Percentiles rank a stretch among this genome's conserved stretches.
Evolutionary conservation across 2,113 vertebrate genomes (phyloP).

Genomic region (Pyrgilauda ruficollis): DNA sequence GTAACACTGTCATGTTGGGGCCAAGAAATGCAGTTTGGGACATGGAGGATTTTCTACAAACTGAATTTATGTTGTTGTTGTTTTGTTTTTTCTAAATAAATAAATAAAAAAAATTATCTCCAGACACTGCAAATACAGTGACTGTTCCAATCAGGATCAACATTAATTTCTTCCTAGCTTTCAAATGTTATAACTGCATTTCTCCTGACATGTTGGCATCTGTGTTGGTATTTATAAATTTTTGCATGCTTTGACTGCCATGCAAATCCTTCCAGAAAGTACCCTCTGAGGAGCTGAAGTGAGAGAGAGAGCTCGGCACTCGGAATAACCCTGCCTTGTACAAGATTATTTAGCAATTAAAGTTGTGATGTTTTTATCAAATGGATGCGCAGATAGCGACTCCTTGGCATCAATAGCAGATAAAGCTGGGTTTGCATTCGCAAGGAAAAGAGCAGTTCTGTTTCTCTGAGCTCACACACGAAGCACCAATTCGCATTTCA

Average conservation of each 20-base stretch:
- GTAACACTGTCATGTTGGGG: background rate
- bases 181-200: slow-evolving; percentile 27
- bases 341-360: slow-evolving; percentile 38
- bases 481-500: background rate
- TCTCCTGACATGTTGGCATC: slow-evolving; percentile 53
- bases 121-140: background rate
- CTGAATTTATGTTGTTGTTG: background rate
- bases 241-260: slow-evolving; percentile 50
- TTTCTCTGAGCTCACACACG: background rate
- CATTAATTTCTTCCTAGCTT: slow-evolving; percentile 48
- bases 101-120: background rate
- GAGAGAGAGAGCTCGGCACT: slow-evolving; percentile 18
- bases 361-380: slow-evolving; percentile 8
- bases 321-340: background rate
- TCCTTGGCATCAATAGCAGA: background rate
- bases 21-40: slow-evolving; percentile 10
- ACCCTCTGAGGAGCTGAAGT: slow-evolving; percentile 39
- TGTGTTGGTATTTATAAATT: slow-evolving; percentile 60
- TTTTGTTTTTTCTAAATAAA: background rate
- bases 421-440: background rate
- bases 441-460: background rate
- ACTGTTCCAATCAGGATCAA: slow-evolving; percentile 55
- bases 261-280: slow-evolving; percentile 41
- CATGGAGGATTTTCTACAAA: background rate
- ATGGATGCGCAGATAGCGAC: background rate